phyloP scores from a whole-genome alignment of 2,797 vertebrate species.

The Synanceia verrucosa region DNA sequence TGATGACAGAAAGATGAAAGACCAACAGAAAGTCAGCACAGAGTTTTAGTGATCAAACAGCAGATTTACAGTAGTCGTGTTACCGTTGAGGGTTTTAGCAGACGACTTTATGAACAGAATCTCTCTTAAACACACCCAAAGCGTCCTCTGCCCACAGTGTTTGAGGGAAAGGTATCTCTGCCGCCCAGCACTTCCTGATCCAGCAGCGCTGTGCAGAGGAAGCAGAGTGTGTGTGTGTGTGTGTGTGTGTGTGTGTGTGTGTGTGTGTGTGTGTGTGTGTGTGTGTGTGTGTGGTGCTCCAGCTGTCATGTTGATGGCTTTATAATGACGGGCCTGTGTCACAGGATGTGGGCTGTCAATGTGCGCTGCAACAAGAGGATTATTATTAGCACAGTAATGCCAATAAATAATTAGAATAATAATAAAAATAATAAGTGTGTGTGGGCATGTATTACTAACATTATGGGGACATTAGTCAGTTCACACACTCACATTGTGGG shows the following conservation, averaged over 20 bases:
- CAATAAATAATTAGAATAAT: too few relatives aligned
- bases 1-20: background rate
- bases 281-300: constrained; percentile 15
- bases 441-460: too few relatives aligned
- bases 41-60: background rate
- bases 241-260: constrained; percentile 32
- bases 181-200: constrained; percentile 65
- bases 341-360: constrained; percentile 74
- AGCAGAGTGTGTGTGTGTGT: constrained; percentile 52
- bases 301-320: constrained; percentile 64
- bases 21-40: background rate
- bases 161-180: constrained; percentile 38
- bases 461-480: too few relatives aligned
- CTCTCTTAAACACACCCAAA: constrained; percentile 29
- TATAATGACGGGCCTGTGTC: constrained; percentile 54
- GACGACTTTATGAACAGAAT: background rate
- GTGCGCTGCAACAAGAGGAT: constrained; percentile 29
- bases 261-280: constrained; percentile 2
- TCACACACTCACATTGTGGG: too few relatives aligned
- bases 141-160: constrained; percentile 27
- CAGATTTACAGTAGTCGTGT: background rate
- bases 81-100: background rate
- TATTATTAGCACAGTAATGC: too few relatives aligned
- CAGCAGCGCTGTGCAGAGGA: constrained; percentile 47
- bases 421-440: too few relatives aligned